Evolutionary conservation across 1,140 invertebrate genomes (phyloP), one percentile per base, ranked within the genome.

Genomic region (Lanistes nyassanus): DNA sequence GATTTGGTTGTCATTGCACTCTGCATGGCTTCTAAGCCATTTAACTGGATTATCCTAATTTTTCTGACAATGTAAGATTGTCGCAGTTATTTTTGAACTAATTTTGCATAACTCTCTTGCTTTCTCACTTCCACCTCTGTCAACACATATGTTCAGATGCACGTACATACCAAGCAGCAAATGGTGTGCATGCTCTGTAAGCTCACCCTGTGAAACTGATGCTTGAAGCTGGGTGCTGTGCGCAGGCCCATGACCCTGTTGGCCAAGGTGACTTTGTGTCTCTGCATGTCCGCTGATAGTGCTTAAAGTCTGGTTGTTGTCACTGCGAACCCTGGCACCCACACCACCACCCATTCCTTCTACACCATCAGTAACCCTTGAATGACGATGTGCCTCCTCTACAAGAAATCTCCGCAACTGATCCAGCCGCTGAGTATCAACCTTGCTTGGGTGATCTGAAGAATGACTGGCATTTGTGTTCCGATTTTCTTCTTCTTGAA

Each of bases 401-500:
- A 37, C 34, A 19, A 72, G 37, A 34, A 72, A 56, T 37, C 60
- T 55, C 51, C 39, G 68, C 53, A 71, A 34, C 34, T 71, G 68
- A 31, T 72, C 55, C 56, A 72, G 55, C 4, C 56, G 70, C 21
- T 62, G 55, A 56, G 60, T 4, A 23, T 72, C 55, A n/a, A 36
- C 56, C 23, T 72, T 31, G 23, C 31, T 71, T 29, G 56, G 26
- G 16, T 16, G 16, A 13, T 21, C 23, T 16, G 55, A 36, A 3
- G 55, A 23, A 5, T 53, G 70, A 39, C 58, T 31, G 21, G 70
- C 70, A 36, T 72, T 72, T 36, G 34, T 60, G 70, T 72, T 73
- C 36, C 66, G 26, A 73, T 81, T 82, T 64, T 85, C 84, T 71
- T 87, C 84, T 29, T 82, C 80, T 29, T 76, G 81, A 21, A 88